A percentile compares a stretch with the other conserved stretches of the same genome.
Conservation (phyloP, 2,113 vertebrate species). For the Hemiprocne comata region DNA sequence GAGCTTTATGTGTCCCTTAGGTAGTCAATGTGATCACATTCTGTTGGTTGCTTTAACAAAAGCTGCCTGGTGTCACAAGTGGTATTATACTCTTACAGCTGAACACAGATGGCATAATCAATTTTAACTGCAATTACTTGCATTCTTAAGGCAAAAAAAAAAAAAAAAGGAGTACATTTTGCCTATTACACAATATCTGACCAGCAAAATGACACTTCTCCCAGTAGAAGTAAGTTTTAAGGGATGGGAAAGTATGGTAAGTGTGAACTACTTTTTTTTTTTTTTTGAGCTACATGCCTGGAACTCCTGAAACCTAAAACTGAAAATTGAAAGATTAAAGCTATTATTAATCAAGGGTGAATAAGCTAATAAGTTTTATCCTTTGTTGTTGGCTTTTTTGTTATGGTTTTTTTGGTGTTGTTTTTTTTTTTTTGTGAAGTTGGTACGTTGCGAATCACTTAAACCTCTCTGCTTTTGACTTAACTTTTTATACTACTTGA, state of each 20-base stretch:
- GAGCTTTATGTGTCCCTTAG: not conserved
- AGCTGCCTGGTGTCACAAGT: accelerated
- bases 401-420: not conserved
- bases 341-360: not conserved
- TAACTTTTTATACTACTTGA: not conserved
- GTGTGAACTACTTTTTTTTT: not conserved
- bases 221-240: not conserved
- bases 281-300: not conserved
- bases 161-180: not conserved
- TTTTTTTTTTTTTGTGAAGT: not conserved
- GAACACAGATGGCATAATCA: not conserved
- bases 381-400: not conserved
- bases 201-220: not conserved
- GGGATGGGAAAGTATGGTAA: not conserved
- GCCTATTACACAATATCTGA: not conserved
- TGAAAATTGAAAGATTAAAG: not conserved
- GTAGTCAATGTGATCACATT: accelerated
- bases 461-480: not conserved
- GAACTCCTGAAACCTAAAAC: conserved; percentile 22
- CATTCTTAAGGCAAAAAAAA: not conserved
- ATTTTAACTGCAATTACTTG: not conserved
- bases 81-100: accelerated
- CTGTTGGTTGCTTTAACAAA: not conserved
- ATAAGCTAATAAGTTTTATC: not conserved
- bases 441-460: not conserved